These are phyloP conservation scores for Dicrostonyx torquatus DNA, from an alignment of 2,797 vertebrate species.

Conservation along the genomic window DNA sequence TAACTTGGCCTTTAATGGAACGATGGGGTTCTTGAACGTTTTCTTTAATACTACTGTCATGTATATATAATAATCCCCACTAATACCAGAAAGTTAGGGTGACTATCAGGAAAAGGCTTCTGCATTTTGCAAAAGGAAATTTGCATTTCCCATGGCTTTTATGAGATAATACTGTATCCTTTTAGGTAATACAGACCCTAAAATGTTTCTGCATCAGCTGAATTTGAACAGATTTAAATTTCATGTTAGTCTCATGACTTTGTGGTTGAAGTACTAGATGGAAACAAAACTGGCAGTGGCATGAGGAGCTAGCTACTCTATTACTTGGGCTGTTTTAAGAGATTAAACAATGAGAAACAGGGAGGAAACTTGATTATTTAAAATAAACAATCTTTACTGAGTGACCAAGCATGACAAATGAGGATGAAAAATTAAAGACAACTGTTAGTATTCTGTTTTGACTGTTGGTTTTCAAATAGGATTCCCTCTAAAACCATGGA, in stretches of 20 bases:
- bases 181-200: neutral
- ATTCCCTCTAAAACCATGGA: neutral
- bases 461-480: neutral
- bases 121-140: neutral
- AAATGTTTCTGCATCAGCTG: neutral
- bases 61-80: neutral
- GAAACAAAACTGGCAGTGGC: neutral
- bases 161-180: neutral
- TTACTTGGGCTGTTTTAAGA: conserved; percentile 3
- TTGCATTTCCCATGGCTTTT: conserved; percentile 6
- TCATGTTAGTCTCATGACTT: neutral
- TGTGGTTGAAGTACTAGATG: neutral
- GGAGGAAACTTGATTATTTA: conserved; percentile 13
- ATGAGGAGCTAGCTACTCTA: neutral
- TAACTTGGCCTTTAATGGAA: neutral
- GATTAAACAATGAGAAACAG: neutral
- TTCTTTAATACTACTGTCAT: neutral
- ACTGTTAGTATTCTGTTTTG: neutral
- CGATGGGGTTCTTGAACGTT: neutral
- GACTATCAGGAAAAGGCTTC: conserved; percentile 21
- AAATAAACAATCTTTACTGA: neutral
- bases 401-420: neutral
- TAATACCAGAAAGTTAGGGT: conserved; percentile 20
- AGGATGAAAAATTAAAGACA: neutral
- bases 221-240: conserved; percentile 37